Conservation (phyloP, 2,888 invertebrate species). For the Cephalotes varians region DNA sequence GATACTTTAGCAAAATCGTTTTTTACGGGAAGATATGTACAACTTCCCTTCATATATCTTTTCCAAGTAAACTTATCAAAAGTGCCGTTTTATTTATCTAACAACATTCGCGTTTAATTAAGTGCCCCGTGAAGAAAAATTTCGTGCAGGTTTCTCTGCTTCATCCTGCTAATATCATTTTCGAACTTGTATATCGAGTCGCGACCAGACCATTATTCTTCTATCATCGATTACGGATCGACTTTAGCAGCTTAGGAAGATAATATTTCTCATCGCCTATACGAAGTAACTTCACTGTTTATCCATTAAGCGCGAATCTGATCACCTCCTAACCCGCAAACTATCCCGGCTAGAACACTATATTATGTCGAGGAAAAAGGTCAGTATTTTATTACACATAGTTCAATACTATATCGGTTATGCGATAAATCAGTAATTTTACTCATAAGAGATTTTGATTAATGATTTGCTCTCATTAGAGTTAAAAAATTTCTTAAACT, state of each 20-base stretch:
- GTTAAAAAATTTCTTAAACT: background rate
- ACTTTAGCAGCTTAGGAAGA: slow-evolving; percentile 57
- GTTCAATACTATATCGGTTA: slow-evolving; percentile 12
- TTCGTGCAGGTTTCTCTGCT: slow-evolving; percentile 26
- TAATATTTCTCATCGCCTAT: slow-evolving; percentile 47
- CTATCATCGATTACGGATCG: slow-evolving; percentile 51
- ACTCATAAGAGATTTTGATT: background rate
- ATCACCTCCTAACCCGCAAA: slow-evolving; percentile 36
- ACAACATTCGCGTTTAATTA: slow-evolving; percentile 25
- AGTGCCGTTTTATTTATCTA: slow-evolving; percentile 7
- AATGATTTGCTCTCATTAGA: background rate
- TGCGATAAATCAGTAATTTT: background rate
- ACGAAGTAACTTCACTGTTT: slow-evolving; percentile 58
- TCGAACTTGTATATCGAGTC: slow-evolving; percentile 48
- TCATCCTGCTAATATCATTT: slow-evolving; percentile 26
- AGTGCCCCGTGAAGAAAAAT: slow-evolving; percentile 22
- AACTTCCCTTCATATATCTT: background rate
- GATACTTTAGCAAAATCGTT: too few species aligned
- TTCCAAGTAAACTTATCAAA: background rate
- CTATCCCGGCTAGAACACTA: slow-evolving; percentile 5
- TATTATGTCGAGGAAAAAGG: slow-evolving; percentile 19
- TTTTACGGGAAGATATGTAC: background rate
- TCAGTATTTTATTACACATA: slow-evolving; percentile 34
- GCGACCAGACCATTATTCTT: slow-evolving; percentile 48
- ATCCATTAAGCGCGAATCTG: slow-evolving; percentile 56